Conservation (phyloP, 2,888 invertebrate genomes). For the Encarsia formosa region DNA sequence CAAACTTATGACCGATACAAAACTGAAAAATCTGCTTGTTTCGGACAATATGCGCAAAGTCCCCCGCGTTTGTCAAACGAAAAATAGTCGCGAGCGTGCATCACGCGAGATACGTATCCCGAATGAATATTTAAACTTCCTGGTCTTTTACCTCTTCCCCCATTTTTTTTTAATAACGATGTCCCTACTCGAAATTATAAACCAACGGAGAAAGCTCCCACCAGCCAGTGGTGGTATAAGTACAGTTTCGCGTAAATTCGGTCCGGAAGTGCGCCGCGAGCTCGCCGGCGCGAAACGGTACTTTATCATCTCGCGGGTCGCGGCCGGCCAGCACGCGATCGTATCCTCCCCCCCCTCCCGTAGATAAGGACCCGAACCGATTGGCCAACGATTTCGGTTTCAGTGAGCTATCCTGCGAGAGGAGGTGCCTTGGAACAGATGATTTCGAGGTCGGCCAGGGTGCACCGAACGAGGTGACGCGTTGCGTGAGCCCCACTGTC, state of each 20-base stretch:
- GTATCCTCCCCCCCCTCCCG: constrained; percentile 13
- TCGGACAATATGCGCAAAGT: not conserved
- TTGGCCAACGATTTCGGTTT: not conserved
- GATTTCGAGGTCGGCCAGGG: not conserved
- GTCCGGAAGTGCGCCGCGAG: constrained; percentile 33
- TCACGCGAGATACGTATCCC: constrained; percentile 9
- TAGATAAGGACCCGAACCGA: constrained; percentile 7
- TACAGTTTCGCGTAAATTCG: constrained; percentile 30
- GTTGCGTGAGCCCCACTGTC: no score
- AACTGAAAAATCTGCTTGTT: no score
- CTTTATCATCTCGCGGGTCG: constrained; percentile 33
- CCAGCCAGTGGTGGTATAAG: constrained; percentile 13
- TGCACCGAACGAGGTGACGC: no score
- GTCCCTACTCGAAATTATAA: constrained; percentile 14
- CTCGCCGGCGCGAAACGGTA: constrained; percentile 31
- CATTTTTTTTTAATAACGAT: constrained; percentile 14
- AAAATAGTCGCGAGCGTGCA: constrained; percentile 3
- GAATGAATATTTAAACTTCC: constrained; percentile 33
- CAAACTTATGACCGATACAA: no score
- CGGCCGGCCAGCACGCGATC: constrained; percentile 23
- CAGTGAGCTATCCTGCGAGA: no score
- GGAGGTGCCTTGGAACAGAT: no score
- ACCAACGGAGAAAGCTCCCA: not conserved
- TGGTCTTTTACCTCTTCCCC: constrained; percentile 28
- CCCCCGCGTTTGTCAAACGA: not conserved